Evolutionary conservation across 2,888 invertebrate genomes (phyloP).

Genomic region (Furcula furcula): DNA sequence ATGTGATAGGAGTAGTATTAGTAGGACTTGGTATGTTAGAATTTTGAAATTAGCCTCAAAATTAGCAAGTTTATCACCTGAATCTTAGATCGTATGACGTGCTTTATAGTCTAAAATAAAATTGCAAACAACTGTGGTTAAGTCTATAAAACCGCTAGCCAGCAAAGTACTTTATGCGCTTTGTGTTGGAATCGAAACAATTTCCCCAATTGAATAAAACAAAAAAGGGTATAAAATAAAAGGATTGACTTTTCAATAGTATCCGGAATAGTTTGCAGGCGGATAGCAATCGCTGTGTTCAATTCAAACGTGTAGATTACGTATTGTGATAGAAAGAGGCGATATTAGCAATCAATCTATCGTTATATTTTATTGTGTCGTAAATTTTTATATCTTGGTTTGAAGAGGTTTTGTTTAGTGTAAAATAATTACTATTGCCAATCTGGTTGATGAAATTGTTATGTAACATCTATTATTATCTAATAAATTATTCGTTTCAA

Average conservation of each 20-base stretch:
- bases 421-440: conserved; percentile 2
- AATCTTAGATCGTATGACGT: no score
- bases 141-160: no score
- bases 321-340: conserved; percentile 24
- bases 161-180: conserved; percentile 1
- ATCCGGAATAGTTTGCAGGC: conserved; percentile 73
- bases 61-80: no score
- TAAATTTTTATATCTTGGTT: not conserved
- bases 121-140: no score
- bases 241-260: conserved; percentile 71
- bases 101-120: no score
- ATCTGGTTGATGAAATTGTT: not conserved
- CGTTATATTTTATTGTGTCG: not conserved
- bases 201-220: conserved; percentile 65
- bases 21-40: no score
- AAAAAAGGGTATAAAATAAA: conserved; percentile 72
- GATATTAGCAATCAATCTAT: conserved; percentile 12
- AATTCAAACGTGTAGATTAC: conserved; percentile 53
- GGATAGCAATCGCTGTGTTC: conserved; percentile 72
- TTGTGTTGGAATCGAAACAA: conserved; percentile 50
- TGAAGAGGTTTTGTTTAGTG: not conserved
- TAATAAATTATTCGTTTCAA: no score
- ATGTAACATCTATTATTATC: no score
- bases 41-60: no score
- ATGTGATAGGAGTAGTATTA: no score